These are phyloP conservation scores for Agapostemon virescens DNA, from an alignment of 2,888 invertebrate genomes.

Conservation along the genomic window DNA sequence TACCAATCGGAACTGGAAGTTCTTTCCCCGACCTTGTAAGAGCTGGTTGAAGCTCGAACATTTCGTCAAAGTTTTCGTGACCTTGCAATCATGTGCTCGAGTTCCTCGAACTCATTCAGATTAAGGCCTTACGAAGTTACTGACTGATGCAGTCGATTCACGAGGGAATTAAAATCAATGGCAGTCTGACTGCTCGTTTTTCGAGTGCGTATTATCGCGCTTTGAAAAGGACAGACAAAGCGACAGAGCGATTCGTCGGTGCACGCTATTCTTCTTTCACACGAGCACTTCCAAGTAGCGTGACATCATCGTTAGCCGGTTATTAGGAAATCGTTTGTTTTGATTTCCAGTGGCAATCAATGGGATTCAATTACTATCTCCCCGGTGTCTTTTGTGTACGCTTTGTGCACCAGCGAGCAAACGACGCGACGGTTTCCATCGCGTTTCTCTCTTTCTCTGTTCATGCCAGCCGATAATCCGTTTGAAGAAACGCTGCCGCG, in stretches of 20 bases:
- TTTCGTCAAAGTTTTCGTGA: conserved; percentile 2
- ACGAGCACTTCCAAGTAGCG: neutral
- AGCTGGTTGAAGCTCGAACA: conserved; percentile 14
- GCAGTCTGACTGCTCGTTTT: conserved; percentile 16
- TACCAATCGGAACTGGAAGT: conserved; percentile 20
- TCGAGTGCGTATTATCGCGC: conserved; percentile 10
- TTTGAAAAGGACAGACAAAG: neutral
- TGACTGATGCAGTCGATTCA: conserved; percentile 27
- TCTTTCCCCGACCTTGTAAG: conserved; percentile 28
- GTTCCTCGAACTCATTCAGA: conserved; percentile 30
- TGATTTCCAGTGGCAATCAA: conserved; percentile 18
- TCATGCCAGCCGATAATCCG: conserved; percentile 55
- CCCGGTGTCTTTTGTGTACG: neutral
- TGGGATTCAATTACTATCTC: conserved; percentile 14
- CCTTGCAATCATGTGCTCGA: conserved; percentile 19
- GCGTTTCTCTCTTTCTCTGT: neutral
- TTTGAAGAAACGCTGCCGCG: conserved; percentile 46
- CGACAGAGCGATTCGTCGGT: conserved; percentile 20
- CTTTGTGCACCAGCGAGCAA: neutral
- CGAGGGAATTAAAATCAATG: conserved; percentile 44
- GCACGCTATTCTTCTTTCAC: conserved; percentile 19
- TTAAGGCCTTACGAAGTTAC: neutral
- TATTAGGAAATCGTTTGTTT: conserved; percentile 12
- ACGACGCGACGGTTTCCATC: neutral
- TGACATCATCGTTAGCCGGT: conserved; percentile 10